Evolutionary conservation across 2,888 invertebrate species (phyloP), one percentile per base, ranked within the genome.

Genomic region (Aleiodes alternator): DNA sequence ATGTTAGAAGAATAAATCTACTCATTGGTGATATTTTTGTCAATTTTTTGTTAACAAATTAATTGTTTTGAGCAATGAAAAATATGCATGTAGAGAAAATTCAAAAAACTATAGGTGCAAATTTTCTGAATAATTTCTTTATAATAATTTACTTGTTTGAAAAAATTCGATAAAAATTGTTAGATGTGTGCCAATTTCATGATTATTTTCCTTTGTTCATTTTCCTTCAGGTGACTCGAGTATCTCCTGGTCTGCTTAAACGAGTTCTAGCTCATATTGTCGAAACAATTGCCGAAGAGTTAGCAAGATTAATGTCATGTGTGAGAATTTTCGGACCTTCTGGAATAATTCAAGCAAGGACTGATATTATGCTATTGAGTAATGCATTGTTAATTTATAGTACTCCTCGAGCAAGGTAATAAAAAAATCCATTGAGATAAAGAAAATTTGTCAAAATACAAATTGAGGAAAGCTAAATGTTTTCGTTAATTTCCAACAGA

Each of bases 251-350:
- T 29, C 92, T 97, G 88, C 92, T 97, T 81, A 92, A 94, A 29
- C 93, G 94, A 80, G 93, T 95, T 48, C 86, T 94, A 59, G 93
- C 93, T 16, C 94, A 95, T 83, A 96, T 98, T 81, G 95, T 97
- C 59, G 96, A 97, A 91, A 96, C 96, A 0, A 96, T 98, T 75
- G 95, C 96, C 80, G 97, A 98, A 90, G 98, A 98, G 91, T 91
- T 98, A 78, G 95, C 96, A 56, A 92, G 98, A 11, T 92, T 98
- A 11, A 95, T 97, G 91, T 94, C 94, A 51, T 96, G 96, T 87
- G 95, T 95, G 11, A 92, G 92, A 77, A 92, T 92, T 78, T 95
- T 95, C 84, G 93, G 93, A 87, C 91, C 91, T 80, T 91, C 93
- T 74, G 95, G 95, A 59, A 93, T 94, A 69, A 92, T 94, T 85